Conservation (phyloP, 2,888 invertebrate genomes). For the Drosophila cognata region DNA sequence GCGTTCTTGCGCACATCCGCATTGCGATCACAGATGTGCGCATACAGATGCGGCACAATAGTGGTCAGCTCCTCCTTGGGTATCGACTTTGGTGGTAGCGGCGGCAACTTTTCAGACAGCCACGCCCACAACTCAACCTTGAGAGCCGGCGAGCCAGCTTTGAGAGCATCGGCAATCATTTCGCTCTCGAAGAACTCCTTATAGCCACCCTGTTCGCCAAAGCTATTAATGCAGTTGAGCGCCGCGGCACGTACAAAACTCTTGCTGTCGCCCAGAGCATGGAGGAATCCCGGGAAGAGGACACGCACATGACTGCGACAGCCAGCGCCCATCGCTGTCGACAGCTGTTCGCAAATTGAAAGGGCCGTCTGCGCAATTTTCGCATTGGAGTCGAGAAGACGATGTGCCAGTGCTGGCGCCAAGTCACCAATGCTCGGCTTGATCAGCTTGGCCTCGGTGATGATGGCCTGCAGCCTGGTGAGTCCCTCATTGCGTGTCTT, state of each 20-base stretch:
- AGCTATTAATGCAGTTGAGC: constrained; percentile 92
- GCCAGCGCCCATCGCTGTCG: constrained; percentile 92
- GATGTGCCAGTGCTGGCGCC: constrained; percentile 90
- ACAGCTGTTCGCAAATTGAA: constrained; percentile 92
- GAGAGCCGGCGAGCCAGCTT: constrained; percentile 93
- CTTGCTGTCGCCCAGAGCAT: constrained; percentile 91
- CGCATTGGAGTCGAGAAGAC: constrained; percentile 95
- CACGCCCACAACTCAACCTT: constrained; percentile 93
- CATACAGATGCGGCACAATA: constrained; percentile 91
- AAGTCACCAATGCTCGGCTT: constrained; percentile 93
- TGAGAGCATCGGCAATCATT: constrained; percentile 94
- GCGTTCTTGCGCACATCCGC: constrained; percentile 96
- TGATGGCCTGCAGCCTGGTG: constrained; percentile 84
- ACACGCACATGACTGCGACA: constrained; percentile 92
- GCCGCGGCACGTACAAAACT: constrained; percentile 92
- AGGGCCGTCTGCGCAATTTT: constrained; percentile 94
- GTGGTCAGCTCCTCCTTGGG: constrained; percentile 92
- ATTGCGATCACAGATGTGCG: constrained; percentile 95
- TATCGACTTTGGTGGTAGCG: constrained; percentile 89
- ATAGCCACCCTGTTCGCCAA: constrained; percentile 93
- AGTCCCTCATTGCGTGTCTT: constrained; percentile 88
- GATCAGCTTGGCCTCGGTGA: constrained; percentile 90
- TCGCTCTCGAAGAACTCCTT: constrained; percentile 94
- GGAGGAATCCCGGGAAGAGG: constrained; percentile 94
- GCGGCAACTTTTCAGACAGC: constrained; percentile 93